Evolutionary conservation across 2,113 vertebrate genomes (phyloP).

Genomic region (Axis porcinus): DNA sequence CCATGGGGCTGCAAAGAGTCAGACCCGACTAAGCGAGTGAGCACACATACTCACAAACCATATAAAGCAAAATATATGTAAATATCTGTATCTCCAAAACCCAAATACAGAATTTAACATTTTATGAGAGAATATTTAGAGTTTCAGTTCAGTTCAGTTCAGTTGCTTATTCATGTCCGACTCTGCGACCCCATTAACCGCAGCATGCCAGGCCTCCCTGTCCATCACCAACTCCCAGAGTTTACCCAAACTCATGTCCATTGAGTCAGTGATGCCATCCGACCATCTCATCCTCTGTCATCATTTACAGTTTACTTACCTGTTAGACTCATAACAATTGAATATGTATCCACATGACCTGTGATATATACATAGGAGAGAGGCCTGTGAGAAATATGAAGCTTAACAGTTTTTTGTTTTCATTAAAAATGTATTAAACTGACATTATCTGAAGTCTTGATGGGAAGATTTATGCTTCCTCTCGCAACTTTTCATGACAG

Average conservation of each 20-base stretch:
- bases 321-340: neutral
- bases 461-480: neutral
- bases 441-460: neutral
- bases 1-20: neutral
- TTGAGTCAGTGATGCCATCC: neutral
- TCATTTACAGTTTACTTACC: neutral
- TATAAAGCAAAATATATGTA: neutral
- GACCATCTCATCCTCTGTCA: neutral
- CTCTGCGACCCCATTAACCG: neutral
- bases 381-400: neutral
- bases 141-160: neutral
- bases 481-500: neutral
- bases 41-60: neutral
- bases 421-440: neutral
- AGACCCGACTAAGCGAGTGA: rapidly evolving
- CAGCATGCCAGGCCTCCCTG: neutral
- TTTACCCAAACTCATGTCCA: neutral
- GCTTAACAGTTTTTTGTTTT: rapidly evolving
- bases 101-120: neutral
- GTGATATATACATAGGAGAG: neutral
- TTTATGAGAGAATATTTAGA: neutral
- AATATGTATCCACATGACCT: neutral
- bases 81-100: neutral
- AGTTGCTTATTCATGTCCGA: neutral
- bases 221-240: neutral